phyloP scores from a whole-genome alignment of 2,888 invertebrate genomes.

The Drosophila neonasuta region DNA sequence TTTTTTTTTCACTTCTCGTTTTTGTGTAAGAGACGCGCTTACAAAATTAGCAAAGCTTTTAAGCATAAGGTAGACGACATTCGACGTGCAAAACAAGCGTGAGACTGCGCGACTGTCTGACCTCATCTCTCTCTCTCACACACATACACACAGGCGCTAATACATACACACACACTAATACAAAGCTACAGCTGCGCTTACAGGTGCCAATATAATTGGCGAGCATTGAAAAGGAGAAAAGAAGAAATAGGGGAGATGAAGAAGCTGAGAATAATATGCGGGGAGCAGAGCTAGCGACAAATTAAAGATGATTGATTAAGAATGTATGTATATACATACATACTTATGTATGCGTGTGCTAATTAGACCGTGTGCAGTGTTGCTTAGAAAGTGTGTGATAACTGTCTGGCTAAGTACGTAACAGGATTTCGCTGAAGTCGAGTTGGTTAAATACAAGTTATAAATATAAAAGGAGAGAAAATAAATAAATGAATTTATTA shows the following conservation, averaged over 20 bases:
- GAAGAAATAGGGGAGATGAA: slow-evolving; percentile 10
- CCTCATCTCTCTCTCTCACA: slow-evolving; percentile 57
- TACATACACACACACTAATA: slow-evolving; percentile 4
- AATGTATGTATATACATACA: background rate
- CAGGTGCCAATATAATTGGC: slow-evolving; percentile 15
- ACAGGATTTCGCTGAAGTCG: background rate
- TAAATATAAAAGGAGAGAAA: too few species aligned
- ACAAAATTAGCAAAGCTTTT: slow-evolving; percentile 59
- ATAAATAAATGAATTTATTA: too few species aligned
- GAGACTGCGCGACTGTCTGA: slow-evolving; percentile 41
- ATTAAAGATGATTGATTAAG: slow-evolving; percentile 24
- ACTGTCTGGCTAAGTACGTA: background rate
- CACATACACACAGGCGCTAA: background rate
- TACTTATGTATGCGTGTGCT: background rate
- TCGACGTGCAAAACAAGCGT: slow-evolving; percentile 39
- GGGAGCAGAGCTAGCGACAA: slow-evolving; percentile 8
- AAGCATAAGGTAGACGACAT: slow-evolving; percentile 67
- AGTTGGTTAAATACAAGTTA: too few species aligned
- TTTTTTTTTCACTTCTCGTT: background rate
- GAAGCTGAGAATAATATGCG: slow-evolving; percentile 4
- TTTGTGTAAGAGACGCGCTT: slow-evolving; percentile 55
- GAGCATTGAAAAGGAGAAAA: slow-evolving; percentile 15
- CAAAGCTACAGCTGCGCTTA: slow-evolving; percentile 3
- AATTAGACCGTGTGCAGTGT: background rate
- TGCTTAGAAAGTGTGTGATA: background rate